phyloP scores from a whole-genome alignment of 2,113 vertebrate species.

The Xenus cinereus region DNA sequence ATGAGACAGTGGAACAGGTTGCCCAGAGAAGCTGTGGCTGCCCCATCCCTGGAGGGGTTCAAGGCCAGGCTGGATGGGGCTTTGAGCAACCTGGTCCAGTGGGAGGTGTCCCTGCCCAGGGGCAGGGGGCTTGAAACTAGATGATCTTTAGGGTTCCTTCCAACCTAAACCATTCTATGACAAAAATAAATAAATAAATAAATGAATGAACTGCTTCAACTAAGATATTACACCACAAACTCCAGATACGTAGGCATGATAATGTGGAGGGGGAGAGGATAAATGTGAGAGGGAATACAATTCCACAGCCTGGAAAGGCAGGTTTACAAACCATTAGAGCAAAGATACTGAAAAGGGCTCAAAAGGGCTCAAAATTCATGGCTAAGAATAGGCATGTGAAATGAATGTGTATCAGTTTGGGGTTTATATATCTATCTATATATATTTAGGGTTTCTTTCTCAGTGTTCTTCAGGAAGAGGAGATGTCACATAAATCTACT shows the following conservation, averaged over 20 bases:
- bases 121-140: too few species aligned
- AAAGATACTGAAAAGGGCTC: not conserved
- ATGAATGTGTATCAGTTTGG: not conserved
- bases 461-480: not conserved
- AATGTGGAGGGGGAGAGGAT: not conserved
- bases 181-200: not conserved
- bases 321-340: not conserved
- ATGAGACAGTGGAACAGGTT: too few species aligned
- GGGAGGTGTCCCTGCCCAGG: too few species aligned
- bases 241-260: not conserved
- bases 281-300: not conserved
- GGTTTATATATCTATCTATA: not conserved
- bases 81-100: too few species aligned
- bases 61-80: too few species aligned
- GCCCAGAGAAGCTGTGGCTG: too few species aligned
- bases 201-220: not conserved
- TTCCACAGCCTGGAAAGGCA: not conserved
- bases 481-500: not conserved
- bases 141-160: too few species aligned
- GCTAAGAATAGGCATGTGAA: not conserved
- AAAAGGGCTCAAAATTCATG: not conserved
- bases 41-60: too few species aligned
- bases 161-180: too few species aligned
- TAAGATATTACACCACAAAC: not conserved
- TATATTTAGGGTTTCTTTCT: not conserved